Conservation (phyloP, 2,113 vertebrate species). For the Limanda limanda region DNA sequence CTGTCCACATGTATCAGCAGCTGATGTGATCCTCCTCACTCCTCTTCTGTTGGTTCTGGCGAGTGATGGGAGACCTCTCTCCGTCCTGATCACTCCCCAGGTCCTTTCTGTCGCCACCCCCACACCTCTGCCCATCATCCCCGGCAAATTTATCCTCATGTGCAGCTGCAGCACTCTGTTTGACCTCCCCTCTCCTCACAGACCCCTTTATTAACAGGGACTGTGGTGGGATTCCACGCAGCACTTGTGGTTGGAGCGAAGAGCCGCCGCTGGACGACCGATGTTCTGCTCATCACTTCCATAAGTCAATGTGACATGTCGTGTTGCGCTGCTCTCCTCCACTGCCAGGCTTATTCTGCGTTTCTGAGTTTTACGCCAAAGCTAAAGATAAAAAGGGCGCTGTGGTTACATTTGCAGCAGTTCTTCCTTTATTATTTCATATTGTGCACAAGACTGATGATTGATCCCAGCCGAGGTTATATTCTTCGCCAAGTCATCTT, state of each 20-base stretch:
- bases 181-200: conserved; percentile 74
- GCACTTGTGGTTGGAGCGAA: conserved; percentile 48
- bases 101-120: conserved; percentile 50
- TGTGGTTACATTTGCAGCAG: too few species aligned
- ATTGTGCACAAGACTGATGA: conserved; percentile 5
- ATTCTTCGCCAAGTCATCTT: not conserved
- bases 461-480: conserved; percentile 14
- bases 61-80: conserved; percentile 50
- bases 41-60: conserved; percentile 73
- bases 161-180: conserved; percentile 79
- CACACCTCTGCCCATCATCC: conserved; percentile 71
- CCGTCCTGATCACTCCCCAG: conserved; percentile 60
- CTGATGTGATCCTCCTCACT: conserved; percentile 59
- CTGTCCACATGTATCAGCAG: conserved; percentile 23
- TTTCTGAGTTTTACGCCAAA: conserved; percentile 39
- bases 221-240: conserved; percentile 55
- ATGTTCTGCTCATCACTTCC: conserved; percentile 49
- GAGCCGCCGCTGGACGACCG: conserved; percentile 40
- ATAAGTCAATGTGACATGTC: conserved; percentile 55
- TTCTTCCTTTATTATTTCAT: conserved; percentile 27
- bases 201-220: conserved; percentile 55
- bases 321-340: conserved; percentile 7
- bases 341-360: conserved; percentile 9
- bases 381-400: conserved; percentile 12
- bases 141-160: conserved; percentile 69